Percentiles rank a stretch among this genome's conserved stretches.
These are phyloP conservation scores for Argopecten irradians DNA, from an alignment of 1,140 invertebrate species.

Conservation along the genomic window DNA sequence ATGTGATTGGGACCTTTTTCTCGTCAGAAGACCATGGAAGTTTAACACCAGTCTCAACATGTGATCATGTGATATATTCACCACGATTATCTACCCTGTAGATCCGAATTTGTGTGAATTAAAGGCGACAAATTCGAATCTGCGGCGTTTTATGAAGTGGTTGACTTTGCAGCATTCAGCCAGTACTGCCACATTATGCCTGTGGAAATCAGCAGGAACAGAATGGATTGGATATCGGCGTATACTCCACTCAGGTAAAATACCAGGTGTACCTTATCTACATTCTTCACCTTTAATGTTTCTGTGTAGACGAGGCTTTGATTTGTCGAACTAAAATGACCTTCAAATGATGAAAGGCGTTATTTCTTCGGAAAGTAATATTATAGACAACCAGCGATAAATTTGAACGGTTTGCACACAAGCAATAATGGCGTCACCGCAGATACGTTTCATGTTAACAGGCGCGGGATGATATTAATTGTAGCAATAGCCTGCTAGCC, in stretches of 20 bases:
- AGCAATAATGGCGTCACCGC: not conserved
- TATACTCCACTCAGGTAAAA: not conserved
- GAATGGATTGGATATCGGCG: not conserved
- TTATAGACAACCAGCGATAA: not conserved
- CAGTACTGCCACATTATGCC: not conserved
- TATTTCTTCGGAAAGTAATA: not conserved
- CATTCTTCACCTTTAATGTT: not conserved
- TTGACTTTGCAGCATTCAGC: conserved; percentile 32
- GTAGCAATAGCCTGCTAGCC: not conserved
- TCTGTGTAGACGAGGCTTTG: not conserved
- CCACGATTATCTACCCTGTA: conserved; percentile 60
- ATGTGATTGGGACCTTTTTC: not conserved
- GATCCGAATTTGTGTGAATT: conserved; percentile 64
- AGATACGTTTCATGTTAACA: not conserved
- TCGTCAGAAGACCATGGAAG: not conserved
- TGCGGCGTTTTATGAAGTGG: conserved; percentile 58
- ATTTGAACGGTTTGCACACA: not conserved
- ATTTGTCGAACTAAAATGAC: conserved; percentile 22
- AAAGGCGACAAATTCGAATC: conserved; percentile 59
- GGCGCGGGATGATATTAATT: too few relatives aligned
- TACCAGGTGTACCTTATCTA: not conserved
- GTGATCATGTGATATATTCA: conserved; percentile 32
- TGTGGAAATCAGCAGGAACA: not conserved
- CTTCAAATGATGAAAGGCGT: not conserved
- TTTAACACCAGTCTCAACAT: not conserved